phyloP scores from a whole-genome alignment of 2,113 vertebrate genomes.

The Trogon surrucura region DNA sequence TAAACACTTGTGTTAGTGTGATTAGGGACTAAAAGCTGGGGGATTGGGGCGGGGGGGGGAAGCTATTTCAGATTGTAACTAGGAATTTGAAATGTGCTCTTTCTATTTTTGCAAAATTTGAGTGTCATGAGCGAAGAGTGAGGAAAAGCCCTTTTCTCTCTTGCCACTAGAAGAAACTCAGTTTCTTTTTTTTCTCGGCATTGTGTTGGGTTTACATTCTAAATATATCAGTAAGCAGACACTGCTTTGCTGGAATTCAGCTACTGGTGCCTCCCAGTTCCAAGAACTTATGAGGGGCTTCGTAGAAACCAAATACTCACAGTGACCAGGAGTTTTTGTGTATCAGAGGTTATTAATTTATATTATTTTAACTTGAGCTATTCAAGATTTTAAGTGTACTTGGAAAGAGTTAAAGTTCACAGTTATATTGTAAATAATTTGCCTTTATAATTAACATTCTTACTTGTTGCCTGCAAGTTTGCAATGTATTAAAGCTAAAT shows the following conservation, averaged over 20 bases:
- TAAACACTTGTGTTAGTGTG: neutral
- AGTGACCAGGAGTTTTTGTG: neutral
- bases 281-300: neutral
- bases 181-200: neutral
- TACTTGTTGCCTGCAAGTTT: neutral
- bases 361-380: neutral
- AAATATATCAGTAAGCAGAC: neutral
- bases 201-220: neutral
- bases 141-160: neutral
- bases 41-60: neutral
- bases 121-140: neutral
- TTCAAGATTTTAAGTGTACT: neutral
- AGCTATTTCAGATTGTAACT: neutral
- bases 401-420: neutral
- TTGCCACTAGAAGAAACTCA: neutral
- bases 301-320: neutral
- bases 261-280: neutral
- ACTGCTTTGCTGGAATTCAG: neutral
- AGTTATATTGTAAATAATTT: neutral
- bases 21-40: neutral
- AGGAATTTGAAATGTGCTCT: neutral
- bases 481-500: neutral
- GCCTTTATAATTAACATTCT: neutral
- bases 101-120: neutral
- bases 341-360: neutral